Evolutionary conservation across 2,797 vertebrate genomes (phyloP), one percentile per base, ranked within the genome.

Genomic region (Loriculus beryllinus): DNA sequence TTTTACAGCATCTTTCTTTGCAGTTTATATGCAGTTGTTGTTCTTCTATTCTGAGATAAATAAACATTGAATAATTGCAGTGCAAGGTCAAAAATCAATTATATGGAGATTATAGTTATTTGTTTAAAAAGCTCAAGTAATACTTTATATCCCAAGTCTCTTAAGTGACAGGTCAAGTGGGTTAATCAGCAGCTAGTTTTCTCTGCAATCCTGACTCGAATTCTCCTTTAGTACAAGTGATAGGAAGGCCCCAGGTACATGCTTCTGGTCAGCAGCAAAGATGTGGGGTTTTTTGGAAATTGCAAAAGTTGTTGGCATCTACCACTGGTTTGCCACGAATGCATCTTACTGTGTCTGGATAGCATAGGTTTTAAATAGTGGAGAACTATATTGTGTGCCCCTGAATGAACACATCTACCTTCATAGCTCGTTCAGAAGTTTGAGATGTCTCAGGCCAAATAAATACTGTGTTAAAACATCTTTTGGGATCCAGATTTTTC

Each of bases 51-150:
- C 35, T 74, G 83, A 90, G 68, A 89, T 86, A 94, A 94, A 95
- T 94, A 91, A 87, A 70, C 70, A 64, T 33, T 71, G 79, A 79
- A 95, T 93, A 96, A 93, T 94, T 71, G 59, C 49, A 47, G 54
- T 69, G 80, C 9, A 26, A 92, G 86, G 86, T 96, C 80, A 96
- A 93, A 97, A 97, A 95, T 93, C 71, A 95, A 90, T 97, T 97
- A 95, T 96, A 91, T 65, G 20, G 54, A 92, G 96, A 95, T 97
- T 95, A 77, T 17, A 91, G 86, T 87, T 97, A 91, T 96, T 96
- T 97, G 76, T 97, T 93, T 95, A 78, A 96, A 95, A 95, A 94
- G 63, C 84, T 95, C 64, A 79, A 90, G 83, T 87, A 62, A 33
- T 93, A 92, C 95, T 97, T 97, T 86, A 87, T 28, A 90, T 78